phyloP scores from a whole-genome alignment of 2,797 vertebrate genomes.

The Tenualosa thibaudeaui region DNA sequence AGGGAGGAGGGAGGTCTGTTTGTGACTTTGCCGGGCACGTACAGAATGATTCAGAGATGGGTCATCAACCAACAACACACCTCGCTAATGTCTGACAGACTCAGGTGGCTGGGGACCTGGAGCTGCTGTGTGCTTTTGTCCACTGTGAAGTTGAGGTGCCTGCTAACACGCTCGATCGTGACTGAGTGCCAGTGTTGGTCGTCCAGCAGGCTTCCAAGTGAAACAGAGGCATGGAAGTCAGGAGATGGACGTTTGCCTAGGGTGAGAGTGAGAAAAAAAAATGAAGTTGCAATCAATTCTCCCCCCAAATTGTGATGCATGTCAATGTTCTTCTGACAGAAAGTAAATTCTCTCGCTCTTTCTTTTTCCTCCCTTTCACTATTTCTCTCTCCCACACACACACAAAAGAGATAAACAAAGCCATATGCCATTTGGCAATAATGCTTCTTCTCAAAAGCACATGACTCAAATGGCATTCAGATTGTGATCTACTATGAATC shows the following conservation, averaged over 20 bases:
- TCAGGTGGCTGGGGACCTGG: constrained; percentile 76
- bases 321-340: neutral
- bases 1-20: neutral
- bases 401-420: neutral
- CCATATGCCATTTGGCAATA: neutral
- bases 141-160: constrained; percentile 88
- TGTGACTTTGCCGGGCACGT: neutral
- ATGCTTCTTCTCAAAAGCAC: neutral
- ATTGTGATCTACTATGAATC: constrained; percentile 6
- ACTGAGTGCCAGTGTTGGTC: constrained; percentile 93
- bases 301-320: neutral
- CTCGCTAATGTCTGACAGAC: constrained; percentile 84
- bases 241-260: constrained; percentile 60
- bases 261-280: neutral
- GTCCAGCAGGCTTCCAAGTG: constrained; percentile 87
- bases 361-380: neutral
- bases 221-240: constrained; percentile 68
- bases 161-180: constrained; percentile 77
- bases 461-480: constrained; percentile 1
- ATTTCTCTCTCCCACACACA: neutral
- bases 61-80: constrained; percentile 67
- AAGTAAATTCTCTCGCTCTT: neutral
- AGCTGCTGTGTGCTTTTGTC: constrained; percentile 82
- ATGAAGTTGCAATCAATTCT: neutral
- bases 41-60: constrained; percentile 24